phyloP scores from a whole-genome alignment of 2,797 vertebrate species.

The Adelosebastes latens region DNA sequence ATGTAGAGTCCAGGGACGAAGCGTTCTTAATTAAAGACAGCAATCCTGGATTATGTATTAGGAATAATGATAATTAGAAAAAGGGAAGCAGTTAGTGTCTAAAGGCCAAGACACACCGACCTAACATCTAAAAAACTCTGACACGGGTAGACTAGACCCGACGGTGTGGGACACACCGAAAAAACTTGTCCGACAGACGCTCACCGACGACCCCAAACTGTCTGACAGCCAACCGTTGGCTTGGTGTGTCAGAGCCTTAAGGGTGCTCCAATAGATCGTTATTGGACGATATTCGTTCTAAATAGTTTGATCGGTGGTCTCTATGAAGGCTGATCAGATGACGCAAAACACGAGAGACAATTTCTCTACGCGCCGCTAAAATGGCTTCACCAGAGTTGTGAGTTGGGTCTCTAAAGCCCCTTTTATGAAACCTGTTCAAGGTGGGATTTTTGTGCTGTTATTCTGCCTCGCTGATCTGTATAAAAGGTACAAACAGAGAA shows the following conservation, averaged over 20 bases:
- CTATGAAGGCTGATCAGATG: neutral
- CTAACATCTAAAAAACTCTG: too few species aligned
- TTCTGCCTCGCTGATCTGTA: neutral
- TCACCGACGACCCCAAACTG: too few species aligned
- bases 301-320: neutral
- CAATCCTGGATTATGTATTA: conserved; percentile 44
- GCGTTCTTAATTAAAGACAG: conserved; percentile 42
- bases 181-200: too few species aligned
- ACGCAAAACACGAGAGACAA: neutral
- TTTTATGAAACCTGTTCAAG: neutral
- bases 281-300: neutral
- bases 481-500: neutral
- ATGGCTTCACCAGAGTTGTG: neutral
- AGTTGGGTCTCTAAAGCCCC: neutral
- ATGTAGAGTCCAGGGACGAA: neutral
- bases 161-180: too few species aligned
- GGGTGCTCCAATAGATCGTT: neutral
- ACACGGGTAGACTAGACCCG: too few species aligned
- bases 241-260: neutral
- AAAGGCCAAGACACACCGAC: too few species aligned
- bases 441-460: neutral
- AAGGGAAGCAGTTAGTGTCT: conserved; percentile 11
- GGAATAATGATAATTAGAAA: conserved; percentile 7
- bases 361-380: neutral
- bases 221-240: neutral